Evolutionary conservation across 2,797 vertebrate species (phyloP).

Genomic region (Scolopax rusticola): DNA sequence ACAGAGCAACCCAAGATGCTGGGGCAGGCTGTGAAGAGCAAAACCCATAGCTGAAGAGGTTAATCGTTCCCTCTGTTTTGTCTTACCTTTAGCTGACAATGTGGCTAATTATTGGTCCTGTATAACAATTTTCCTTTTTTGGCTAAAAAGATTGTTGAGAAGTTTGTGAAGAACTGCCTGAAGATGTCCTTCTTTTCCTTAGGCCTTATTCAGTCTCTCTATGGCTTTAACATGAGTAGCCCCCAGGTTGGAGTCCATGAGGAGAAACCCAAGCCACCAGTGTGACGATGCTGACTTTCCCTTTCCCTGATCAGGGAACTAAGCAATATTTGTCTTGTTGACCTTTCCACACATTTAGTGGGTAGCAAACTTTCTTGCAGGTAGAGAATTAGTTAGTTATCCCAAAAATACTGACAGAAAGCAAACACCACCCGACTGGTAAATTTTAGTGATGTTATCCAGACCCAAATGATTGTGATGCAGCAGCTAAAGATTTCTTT

Average conservation of each 20-base stretch:
- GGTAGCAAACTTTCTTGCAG: neutral
- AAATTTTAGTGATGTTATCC: neutral
- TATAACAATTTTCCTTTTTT: neutral
- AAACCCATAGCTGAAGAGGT: neutral
- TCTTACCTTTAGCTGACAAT: neutral
- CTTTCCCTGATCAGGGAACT: neutral
- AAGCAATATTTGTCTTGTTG: neutral
- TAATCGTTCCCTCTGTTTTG: neutral
- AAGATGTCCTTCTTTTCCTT: neutral
- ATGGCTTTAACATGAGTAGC: neutral
- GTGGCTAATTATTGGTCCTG: neutral
- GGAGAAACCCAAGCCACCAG: neutral
- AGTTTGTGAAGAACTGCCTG: neutral
- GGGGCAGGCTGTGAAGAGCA: neutral
- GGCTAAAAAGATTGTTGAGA: neutral
- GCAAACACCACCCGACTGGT: neutral
- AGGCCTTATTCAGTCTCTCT: neutral
- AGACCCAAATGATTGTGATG: neutral
- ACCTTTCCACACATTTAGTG: neutral
- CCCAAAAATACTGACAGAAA: neutral
- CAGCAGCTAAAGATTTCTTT: neutral
- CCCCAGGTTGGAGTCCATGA: neutral
- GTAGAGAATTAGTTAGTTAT: neutral
- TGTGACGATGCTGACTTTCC: neutral
- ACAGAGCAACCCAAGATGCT: neutral